These are phyloP conservation scores for Pissodes strobi DNA, from an alignment of 1,140 invertebrate genomes.

Conservation along the genomic window DNA sequence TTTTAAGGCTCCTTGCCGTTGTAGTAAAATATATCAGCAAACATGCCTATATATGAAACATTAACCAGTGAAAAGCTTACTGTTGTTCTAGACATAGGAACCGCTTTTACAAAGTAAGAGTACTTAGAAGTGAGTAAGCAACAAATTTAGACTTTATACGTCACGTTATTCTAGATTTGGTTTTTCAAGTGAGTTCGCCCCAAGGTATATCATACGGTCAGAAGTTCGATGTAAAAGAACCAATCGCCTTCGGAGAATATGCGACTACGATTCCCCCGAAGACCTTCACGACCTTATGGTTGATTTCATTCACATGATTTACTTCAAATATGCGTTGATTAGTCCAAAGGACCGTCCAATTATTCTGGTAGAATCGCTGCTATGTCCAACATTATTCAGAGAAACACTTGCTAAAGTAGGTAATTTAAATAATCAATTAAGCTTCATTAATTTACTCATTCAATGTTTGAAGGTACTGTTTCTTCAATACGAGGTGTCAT, in stretches of 20 bases:
- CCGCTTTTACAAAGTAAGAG: slow-evolving; percentile 92
- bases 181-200: slow-evolving; percentile 84
- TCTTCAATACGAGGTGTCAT: slow-evolving; percentile 84
- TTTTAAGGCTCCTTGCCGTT: too few relatives aligned
- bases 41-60: slow-evolving; percentile 76
- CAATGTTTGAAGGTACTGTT: slow-evolving; percentile 71
- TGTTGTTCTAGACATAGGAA: slow-evolving; percentile 89
- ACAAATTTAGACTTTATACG: too few relatives aligned
- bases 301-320: slow-evolving; percentile 85
- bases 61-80: slow-evolving; percentile 84
- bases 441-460: background rate
- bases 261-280: slow-evolving; percentile 63
- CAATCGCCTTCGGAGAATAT: slow-evolving; percentile 68
- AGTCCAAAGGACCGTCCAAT: slow-evolving; percentile 92
- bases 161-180: too few relatives aligned
- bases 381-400: slow-evolving; percentile 79
- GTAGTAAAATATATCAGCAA: slow-evolving; percentile 2
- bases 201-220: slow-evolving; percentile 84
- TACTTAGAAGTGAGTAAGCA: too few relatives aligned
- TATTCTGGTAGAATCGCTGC: slow-evolving; percentile 87
- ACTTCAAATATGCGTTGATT: slow-evolving; percentile 77
- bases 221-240: slow-evolving; percentile 72
- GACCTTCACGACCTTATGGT: slow-evolving; percentile 80
- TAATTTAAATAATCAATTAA: too few relatives aligned
- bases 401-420: slow-evolving; percentile 79